These are phyloP conservation scores for Tokudaia tokunoshimensis DNA, from an alignment of 2,797 vertebrate species.

Conservation along the genomic window DNA sequence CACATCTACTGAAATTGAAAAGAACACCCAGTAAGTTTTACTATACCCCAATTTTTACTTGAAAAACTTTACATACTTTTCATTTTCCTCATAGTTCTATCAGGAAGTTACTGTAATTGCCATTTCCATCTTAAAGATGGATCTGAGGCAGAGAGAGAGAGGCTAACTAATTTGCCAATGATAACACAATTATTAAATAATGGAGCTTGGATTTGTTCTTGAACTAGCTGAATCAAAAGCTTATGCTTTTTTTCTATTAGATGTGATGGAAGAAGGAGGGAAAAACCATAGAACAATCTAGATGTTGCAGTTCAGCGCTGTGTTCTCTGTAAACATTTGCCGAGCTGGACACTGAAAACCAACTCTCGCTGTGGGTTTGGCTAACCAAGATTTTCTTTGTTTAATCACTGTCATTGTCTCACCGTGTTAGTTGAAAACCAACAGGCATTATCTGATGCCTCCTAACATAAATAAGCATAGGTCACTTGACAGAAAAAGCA, in stretches of 20 bases:
- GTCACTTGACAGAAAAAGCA: constrained; percentile 62
- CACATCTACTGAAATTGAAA: not conserved
- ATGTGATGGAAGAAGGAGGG: not conserved
- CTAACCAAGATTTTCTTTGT: constrained; percentile 43
- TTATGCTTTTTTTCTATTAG: not conserved
- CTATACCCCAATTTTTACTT: not conserved
- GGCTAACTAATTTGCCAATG: constrained; percentile 46
- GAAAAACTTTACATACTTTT: constrained; percentile 15
- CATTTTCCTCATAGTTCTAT: not conserved
- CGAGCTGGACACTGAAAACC: not conserved
- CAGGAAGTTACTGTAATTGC: not conserved
- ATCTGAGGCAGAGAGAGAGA: not conserved
- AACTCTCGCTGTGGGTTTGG: constrained; percentile 2
- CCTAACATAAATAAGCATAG: constrained; percentile 35
- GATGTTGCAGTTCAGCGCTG: not conserved
- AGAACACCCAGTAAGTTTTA: not conserved
- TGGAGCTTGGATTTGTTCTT: not conserved
- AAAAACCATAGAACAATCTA: constrained; percentile 42
- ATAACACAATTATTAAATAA: constrained; percentile 26
- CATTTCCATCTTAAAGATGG: constrained; percentile 40
- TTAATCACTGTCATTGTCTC: constrained; percentile 63
- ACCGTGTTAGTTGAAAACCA: constrained; percentile 50
- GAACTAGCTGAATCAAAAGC: not conserved
- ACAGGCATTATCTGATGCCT: constrained; percentile 45
- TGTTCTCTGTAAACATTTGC: constrained; percentile 51